Evolutionary conservation across 2,113 vertebrate species (phyloP), one percentile per base, ranked within the genome.

Genomic region (Xenopus borealis): DNA sequence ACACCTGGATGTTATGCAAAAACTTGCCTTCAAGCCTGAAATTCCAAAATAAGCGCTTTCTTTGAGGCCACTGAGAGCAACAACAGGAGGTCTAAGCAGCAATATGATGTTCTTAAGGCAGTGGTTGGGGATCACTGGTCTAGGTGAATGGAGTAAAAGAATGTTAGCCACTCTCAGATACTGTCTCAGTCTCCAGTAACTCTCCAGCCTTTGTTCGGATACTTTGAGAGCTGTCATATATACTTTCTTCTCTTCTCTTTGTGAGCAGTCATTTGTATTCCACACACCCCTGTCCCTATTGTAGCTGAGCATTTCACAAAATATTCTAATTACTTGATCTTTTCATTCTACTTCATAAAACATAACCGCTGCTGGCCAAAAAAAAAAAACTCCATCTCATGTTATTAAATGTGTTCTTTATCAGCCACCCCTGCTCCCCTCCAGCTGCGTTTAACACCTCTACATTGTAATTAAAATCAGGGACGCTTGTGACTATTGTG

Each of bases 381-480:
- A n/a, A n/a, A n/a, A n/a, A 62, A 69, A 45, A 52, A 44, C 45
- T 17, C 17, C 14, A 50, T 50, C 14, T 50, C 47, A 50, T 50
- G 23, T n/a, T 33, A n/a, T 45, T 10, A 19, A 30, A 53, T 77
- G 23, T 40, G 33, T 40, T 40, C 33, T 40, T 40, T 40, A 40
- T 40, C 33, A 40, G 33, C 7, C 33, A 6, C 33, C 33, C 33
- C 18, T 10, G 55, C 18, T 10, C 27, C 14, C 17, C 59, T 55
- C 58, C 73, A 76, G 74, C 61, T 77, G 74, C 16, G 10, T 53
- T 45, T 62, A n/a, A 50, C 18, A 18, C 68, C 19, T 9, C 68
- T 58, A 12, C 17, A 59, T 20, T 72, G 53, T 77, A 69, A 77
- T 77, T 70, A 77, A 55, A 77, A 77, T 77, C 66, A 77, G 67